Base-by-base conservation (phyloP, 1,140 invertebrate genomes). In the Drosophila cardini region DNA sequence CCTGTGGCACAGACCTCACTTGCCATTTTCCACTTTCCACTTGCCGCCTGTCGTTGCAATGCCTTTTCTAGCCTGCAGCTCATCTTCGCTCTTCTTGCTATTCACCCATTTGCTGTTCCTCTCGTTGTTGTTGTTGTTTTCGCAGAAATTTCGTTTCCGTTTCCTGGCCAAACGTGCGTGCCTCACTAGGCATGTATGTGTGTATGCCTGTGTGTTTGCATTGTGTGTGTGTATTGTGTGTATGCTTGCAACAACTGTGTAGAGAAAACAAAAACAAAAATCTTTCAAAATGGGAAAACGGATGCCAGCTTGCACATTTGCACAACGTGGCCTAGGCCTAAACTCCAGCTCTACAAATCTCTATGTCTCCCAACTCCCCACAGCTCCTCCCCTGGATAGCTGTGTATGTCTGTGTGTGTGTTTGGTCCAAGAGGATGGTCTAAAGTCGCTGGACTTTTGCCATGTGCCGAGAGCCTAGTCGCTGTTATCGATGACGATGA, bases 131-230 rank as follows among this genome's bases (percentile, higher is more conserved):
- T 55, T 79, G 76, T 86, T 86, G 79, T 83, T 89, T 89, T 84
- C 80, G 85, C 84, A 89, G 85, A 89, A 89, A 78, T 89, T 89
- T 89, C 80, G 84, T 89, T 89, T 89, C 84, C 84, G 84, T 90
- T 89, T 89, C 84, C 84, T 89, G 84, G 73, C 73, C 83, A 83
- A 86, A 81, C 78, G 82, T 86, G 82, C 82, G 82, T 86, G 80
- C 48, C 11, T 55, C 32, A 46, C 52, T 52, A 26, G 43, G 48
- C 46, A 16, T 60, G 45, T 46, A 40, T 42, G 26, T 63, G 38
- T 45, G 64, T 43, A 40, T 62, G 26, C 65, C 38, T 40, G 46
- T 48, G 16, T 48, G 9, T 48, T 11, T 48, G 21, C 13, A 1
- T 53, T 40, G 50, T 26, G 21, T 4, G 21, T 26, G 65, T 56